Evolutionary conservation across 2,888 invertebrate genomes (phyloP).

Genomic region (Shargacucullia verbasci): DNA sequence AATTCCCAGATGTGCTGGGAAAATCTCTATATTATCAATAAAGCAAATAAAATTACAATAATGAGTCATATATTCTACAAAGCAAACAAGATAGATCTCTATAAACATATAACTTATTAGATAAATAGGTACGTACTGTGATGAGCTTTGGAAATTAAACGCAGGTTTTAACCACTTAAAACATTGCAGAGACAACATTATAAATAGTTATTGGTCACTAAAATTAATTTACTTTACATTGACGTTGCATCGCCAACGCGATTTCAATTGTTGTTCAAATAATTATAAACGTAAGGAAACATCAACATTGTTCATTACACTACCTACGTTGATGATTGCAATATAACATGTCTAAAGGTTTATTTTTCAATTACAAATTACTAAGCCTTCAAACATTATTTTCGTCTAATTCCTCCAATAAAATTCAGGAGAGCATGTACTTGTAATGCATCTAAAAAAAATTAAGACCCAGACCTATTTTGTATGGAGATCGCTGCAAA

Average conservation of each 20-base stretch:
- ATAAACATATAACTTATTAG: constrained; percentile 4
- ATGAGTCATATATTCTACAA: constrained; percentile 1
- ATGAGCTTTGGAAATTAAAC: constrained; percentile 8
- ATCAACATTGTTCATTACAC: constrained; percentile 8
- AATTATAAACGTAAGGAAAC: constrained; percentile 19
- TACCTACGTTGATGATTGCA: constrained; percentile 9
- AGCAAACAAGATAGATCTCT: neutral
- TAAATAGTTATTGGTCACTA: constrained; percentile 73
- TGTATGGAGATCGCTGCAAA: no score
- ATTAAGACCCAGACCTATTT: no score
- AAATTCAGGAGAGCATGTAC: no score
- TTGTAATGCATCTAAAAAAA: no score
- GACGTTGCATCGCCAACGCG: constrained; percentile 59
- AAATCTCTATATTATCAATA: no score
- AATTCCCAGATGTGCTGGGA: no score
- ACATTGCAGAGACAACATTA: constrained; percentile 48
- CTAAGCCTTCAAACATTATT: no score
- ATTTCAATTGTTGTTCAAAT: constrained; percentile 42
- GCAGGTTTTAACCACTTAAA: constrained; percentile 61
- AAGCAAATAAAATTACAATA: neutral
- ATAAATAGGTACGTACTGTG: neutral
- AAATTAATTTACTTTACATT: constrained; percentile 71
- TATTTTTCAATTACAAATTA: no score
- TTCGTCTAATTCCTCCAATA: no score
- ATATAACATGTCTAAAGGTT: constrained; percentile 2